A percentile compares a stretch with the other conserved stretches of the same genome.
Conservation (phyloP, 30 jellyfish, hydroid and myxozoan species). For the Aurelia aurita complex sp. Pacific region DNA sequence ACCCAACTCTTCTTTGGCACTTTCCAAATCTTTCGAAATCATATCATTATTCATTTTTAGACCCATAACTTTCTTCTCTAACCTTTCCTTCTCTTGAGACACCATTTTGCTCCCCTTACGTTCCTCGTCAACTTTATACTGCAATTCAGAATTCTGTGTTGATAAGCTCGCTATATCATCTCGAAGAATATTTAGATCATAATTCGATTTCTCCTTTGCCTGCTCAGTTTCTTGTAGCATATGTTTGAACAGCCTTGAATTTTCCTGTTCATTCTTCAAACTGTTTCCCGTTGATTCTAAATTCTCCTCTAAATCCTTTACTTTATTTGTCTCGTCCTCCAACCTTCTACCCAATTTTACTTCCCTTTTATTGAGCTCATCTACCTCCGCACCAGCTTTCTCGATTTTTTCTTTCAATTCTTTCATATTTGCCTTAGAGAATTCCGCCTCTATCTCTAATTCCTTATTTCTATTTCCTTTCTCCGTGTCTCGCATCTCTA, state of each 20-base stretch:
- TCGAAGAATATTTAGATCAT: not conserved
- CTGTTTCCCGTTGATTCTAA: not conserved
- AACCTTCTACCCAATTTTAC: not conserved
- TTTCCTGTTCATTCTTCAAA: constrained; percentile 13
- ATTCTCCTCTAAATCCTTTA: not conserved
- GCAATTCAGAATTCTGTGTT: not conserved
- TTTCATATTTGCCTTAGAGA: not conserved
- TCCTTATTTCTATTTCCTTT: not conserved
- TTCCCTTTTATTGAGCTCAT: not conserved
- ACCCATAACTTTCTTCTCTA: not conserved
- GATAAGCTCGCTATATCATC: not conserved
- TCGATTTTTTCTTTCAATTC: constrained; percentile 7
- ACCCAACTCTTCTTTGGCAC: not conserved
- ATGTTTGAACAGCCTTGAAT: constrained; percentile 11
- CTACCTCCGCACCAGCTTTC: not conserved
- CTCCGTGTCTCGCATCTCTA: constrained; percentile 1
- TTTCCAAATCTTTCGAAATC: not conserved
- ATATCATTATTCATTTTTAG: not conserved
- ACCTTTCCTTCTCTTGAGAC: not conserved
- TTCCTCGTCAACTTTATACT: not conserved
- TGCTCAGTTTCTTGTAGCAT: constrained; percentile 25
- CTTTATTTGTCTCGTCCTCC: not conserved
- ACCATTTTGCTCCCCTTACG: not conserved
- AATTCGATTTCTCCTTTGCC: constrained; percentile 8
- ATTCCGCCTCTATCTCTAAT: not conserved